A percentile compares a stretch with the other conserved stretches of the same genome.
phyloP scores from a whole-genome alignment of 1,140 invertebrate genomes.

The Dinothrombium tinctorium region DNA sequence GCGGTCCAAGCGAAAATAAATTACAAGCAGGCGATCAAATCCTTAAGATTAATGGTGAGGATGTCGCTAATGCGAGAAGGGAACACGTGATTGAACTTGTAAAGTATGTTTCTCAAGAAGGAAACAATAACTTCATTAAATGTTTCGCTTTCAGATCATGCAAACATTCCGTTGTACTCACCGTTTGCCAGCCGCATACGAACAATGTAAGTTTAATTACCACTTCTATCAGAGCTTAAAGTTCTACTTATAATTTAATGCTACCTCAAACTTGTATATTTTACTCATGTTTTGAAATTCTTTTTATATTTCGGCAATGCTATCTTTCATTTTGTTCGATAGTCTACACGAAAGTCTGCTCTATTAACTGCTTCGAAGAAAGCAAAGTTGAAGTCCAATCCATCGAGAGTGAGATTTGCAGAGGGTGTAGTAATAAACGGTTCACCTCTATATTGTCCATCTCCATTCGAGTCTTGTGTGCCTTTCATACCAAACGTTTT shows the following conservation, averaged over 20 bases:
- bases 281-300: too few relatives aligned
- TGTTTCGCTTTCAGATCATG: constrained; percentile 32
- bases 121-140: constrained; percentile 6
- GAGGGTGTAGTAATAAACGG: constrained; percentile 68
- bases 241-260: constrained; percentile 1
- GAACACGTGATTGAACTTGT: constrained; percentile 74
- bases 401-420: constrained; percentile 61
- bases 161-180: constrained; percentile 40
- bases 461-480: constrained; percentile 67
- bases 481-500: constrained; percentile 28
- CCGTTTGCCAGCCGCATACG: constrained; percentile 54
- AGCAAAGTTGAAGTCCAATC: constrained; percentile 47
- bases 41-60: constrained; percentile 61
- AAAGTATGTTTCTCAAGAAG: constrained; percentile 19
- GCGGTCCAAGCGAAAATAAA: constrained; percentile 65
- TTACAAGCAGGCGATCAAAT: constrained; percentile 72
- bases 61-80: constrained; percentile 52
- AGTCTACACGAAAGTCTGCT: constrained; percentile 47
- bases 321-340: constrained; percentile 12
- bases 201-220: constrained; percentile 30
- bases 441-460: constrained; percentile 31
- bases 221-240: not conserved
- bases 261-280: not conserved
- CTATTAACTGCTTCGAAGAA: constrained; percentile 62
- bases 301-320: not conserved